Conservation (phyloP, 2,888 invertebrate species). For the Beris morrisii region DNA sequence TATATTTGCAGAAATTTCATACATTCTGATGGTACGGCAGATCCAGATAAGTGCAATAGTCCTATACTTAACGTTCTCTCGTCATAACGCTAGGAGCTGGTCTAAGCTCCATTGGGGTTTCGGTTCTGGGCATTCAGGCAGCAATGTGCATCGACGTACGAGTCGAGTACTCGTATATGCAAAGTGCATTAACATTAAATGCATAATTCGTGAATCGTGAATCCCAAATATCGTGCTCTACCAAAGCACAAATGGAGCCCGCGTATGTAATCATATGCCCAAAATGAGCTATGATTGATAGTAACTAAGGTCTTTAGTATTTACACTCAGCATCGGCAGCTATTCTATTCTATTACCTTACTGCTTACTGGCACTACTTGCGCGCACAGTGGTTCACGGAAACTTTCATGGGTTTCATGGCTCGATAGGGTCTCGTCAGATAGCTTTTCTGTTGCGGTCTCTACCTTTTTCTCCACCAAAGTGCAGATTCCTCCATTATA, state of each 20-base stretch:
- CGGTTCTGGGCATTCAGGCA: slow-evolving; percentile 18
- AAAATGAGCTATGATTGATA: slow-evolving; percentile 39
- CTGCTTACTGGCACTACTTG: too few species aligned
- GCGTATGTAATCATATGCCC: slow-evolving; percentile 36
- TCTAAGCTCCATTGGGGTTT: slow-evolving; percentile 20
- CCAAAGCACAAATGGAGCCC: slow-evolving; percentile 28
- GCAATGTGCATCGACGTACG: slow-evolving; percentile 14
- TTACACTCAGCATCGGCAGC: slow-evolving; percentile 11
- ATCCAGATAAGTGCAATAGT: slow-evolving; percentile 30
- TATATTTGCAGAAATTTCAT: slow-evolving; percentile 25
- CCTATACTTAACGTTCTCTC: slow-evolving; percentile 7
- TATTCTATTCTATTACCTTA: too few species aligned
- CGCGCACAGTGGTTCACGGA: too few species aligned
- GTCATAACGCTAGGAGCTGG: not conserved
- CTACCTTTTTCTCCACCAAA: too few species aligned
- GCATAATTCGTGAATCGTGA: slow-evolving; percentile 39
- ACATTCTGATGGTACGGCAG: slow-evolving; percentile 13
- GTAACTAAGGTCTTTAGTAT: slow-evolving; percentile 34
- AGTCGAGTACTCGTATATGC: too few species aligned
- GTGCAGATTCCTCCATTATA: too few species aligned
- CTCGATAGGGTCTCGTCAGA: too few species aligned
- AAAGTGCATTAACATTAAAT: slow-evolving; percentile 37
- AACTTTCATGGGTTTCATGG: too few species aligned
- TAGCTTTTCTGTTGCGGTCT: too few species aligned
- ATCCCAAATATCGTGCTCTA: slow-evolving; percentile 38